Evolutionary conservation across 1,140 invertebrate genomes (phyloP).

Genomic region (Magallana gigas): DNA sequence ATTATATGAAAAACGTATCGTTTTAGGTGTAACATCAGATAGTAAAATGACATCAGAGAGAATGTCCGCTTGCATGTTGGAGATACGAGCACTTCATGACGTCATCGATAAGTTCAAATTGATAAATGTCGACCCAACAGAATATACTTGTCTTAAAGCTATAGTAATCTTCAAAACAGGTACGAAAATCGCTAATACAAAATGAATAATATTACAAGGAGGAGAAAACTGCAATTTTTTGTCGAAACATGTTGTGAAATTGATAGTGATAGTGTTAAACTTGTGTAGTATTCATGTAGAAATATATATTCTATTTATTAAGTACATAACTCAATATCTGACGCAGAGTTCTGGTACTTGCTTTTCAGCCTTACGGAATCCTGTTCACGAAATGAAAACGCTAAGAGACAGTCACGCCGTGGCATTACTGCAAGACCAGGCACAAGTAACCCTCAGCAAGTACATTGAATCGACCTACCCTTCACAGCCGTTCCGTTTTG

Average conservation of each 20-base stretch:
- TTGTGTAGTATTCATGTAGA: too few relatives aligned
- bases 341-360: neutral
- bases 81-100: constrained; percentile 88
- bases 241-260: too few relatives aligned
- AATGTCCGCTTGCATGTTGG: constrained; percentile 80
- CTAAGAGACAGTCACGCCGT: constrained; percentile 47
- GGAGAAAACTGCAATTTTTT: too few relatives aligned
- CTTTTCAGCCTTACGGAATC: constrained; percentile 31
- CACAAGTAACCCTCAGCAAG: constrained; percentile 49
- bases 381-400: constrained; percentile 35
- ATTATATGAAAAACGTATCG: neutral
- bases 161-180: constrained; percentile 91
- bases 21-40: constrained; percentile 73
- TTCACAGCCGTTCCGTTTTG: constrained; percentile 49
- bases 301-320: too few relatives aligned
- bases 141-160: constrained; percentile 91
- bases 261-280: too few relatives aligned
- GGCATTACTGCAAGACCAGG: constrained; percentile 45
- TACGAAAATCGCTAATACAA: constrained; percentile 40
- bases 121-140: constrained; percentile 89
- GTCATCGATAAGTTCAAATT: constrained; percentile 87
- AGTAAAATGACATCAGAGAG: constrained; percentile 76
- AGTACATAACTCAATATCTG: too few relatives aligned
- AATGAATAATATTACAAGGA: too few relatives aligned
- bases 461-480: constrained; percentile 51